phyloP scores from a whole-genome alignment of 2,888 invertebrate genomes.

The Gastrophysa polygoni region DNA sequence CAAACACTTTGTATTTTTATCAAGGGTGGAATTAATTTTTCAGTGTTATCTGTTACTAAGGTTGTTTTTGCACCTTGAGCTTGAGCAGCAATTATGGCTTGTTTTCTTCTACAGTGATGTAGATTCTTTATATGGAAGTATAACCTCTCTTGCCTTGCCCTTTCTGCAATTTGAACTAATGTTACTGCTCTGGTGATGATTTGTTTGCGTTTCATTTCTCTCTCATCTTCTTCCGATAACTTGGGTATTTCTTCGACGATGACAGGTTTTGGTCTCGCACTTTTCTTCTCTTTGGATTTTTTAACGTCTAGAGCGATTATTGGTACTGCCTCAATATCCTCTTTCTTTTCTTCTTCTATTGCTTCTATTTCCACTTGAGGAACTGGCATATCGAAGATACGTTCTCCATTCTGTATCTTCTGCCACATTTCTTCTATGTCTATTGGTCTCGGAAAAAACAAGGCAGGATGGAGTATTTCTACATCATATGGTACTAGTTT shows the following conservation, averaged over 20 bases:
- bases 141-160: conserved; percentile 55
- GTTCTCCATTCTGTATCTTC: conserved; percentile 48
- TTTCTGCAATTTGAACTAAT: conserved; percentile 60
- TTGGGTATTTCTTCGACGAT: conserved; percentile 13
- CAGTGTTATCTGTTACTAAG: conserved; percentile 5
- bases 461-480: conserved; percentile 66
- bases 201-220: conserved; percentile 34
- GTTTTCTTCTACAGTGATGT: neutral
- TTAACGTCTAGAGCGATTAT: conserved; percentile 11
- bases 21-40: conserved; percentile 43
- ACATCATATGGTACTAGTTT: conserved; percentile 71
- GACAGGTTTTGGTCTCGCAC: conserved; percentile 7
- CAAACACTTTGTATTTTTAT: conserved; percentile 57
- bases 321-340: conserved; percentile 15
- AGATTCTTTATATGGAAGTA: conserved; percentile 40
- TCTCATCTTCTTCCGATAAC: conserved; percentile 34
- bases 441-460: conserved; percentile 66
- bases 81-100: conserved; percentile 8
- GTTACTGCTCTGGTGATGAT: conserved; percentile 47
- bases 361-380: conserved; percentile 28
- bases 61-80: conserved; percentile 10
- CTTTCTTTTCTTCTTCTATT: conserved; percentile 23
- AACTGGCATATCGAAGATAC: conserved; percentile 50
- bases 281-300: conserved; percentile 16
- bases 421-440: conserved; percentile 51